Percentiles rank a stretch among this genome's conserved stretches.
These are phyloP conservation scores for Caenorhabditis auriculariae DNA, from an alignment of 2,888 invertebrate genomes.

Conservation along the genomic window DNA sequence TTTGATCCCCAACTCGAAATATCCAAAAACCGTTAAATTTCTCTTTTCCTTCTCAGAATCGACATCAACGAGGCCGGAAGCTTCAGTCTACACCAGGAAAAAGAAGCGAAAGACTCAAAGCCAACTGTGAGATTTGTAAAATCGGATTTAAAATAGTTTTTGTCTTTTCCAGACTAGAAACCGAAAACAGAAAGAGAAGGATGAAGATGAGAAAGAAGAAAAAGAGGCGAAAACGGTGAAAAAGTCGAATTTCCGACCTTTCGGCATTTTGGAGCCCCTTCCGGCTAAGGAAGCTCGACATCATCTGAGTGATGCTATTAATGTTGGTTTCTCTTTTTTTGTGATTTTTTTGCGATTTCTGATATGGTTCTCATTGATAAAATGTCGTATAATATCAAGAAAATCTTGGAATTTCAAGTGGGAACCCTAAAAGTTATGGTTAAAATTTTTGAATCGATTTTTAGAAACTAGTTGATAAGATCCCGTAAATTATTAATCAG, in stretches of 20 bases:
- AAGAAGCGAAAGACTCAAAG: slow-evolving; percentile 2
- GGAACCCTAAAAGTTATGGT: no score
- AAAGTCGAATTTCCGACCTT: slow-evolving; percentile 25
- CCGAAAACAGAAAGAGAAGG: neutral
- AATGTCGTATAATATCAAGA: neutral
- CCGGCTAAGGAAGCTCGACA: slow-evolving; percentile 29
- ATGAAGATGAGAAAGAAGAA: slow-evolving; percentile 10
- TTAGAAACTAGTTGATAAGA: no score
- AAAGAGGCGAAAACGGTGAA: slow-evolving; percentile 6
- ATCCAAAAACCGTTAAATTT: no score
- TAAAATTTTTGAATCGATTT: no score
- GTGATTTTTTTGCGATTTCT: no score
- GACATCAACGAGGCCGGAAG: slow-evolving; percentile 2
- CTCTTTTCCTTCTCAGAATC: neutral
- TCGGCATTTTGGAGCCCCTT: slow-evolving; percentile 32
- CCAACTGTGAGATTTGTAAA: slow-evolving; percentile 3
- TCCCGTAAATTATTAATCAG: no score
- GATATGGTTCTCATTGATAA: neutral
- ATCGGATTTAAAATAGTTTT: neutral
- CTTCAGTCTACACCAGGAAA: neutral
- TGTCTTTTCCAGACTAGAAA: no score
- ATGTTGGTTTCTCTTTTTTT: slow-evolving; percentile 5
- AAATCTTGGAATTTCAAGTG: no score
- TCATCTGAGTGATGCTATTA: slow-evolving; percentile 12
- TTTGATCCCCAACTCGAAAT: no score